phyloP scores from a whole-genome alignment of 2,888 invertebrate species.

The Malacosoma neustria region DNA sequence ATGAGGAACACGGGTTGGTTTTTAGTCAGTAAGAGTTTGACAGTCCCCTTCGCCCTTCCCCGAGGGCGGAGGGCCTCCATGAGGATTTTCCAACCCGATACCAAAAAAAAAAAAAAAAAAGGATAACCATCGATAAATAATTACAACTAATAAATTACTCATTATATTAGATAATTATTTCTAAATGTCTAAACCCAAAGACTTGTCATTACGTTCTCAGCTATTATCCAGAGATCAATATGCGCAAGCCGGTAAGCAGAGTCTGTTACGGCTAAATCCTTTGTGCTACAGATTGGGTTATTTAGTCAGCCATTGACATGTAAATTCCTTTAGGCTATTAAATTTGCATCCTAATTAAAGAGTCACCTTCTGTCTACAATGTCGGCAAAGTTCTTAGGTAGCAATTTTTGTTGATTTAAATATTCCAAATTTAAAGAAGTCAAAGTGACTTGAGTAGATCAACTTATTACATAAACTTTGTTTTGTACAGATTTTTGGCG shows the following conservation, averaged over 20 bases:
- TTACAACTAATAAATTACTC: no score
- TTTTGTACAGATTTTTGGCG: neutral
- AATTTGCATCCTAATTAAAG: constrained; percentile 72
- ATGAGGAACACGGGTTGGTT: no score
- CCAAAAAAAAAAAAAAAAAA: no score
- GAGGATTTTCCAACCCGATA: no score
- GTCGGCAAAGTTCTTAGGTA: neutral
- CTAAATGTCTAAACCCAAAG: no score
- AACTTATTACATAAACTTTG: neutral
- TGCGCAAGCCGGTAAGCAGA: constrained; percentile 34
- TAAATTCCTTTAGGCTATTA: constrained; percentile 67
- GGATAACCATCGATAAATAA: no score
- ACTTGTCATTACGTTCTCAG: no score
- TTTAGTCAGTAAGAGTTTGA: no score
- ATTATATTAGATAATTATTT: no score
- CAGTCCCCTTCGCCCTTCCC: no score
- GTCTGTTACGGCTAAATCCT: constrained; percentile 29
- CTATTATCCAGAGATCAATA: constrained; percentile 45
- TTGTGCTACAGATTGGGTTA: constrained; percentile 60
- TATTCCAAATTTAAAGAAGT: neutral
- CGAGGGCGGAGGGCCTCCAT: no score
- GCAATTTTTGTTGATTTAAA: neutral
- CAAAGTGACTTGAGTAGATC: neutral
- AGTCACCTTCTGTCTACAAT: neutral
- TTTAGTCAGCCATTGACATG: constrained; percentile 69